Evolutionary conservation across 1,140 invertebrate genomes (phyloP).

Genomic region (Drosophila triauraria): DNA sequence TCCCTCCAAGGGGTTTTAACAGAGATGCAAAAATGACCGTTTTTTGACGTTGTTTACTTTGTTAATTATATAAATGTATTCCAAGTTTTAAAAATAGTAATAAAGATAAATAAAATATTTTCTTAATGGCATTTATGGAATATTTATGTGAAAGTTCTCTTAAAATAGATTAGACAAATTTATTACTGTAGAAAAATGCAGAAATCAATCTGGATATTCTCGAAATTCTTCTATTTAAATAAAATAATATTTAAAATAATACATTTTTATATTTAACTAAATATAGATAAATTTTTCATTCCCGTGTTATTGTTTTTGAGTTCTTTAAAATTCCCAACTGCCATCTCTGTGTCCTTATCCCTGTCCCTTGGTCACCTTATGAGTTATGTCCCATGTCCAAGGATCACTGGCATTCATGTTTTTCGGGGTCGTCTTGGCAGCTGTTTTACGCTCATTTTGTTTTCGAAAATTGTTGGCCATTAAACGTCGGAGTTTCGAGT

Average conservation of each 20-base stretch:
- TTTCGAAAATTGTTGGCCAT: slow-evolving; percentile 67
- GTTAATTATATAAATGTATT: neutral
- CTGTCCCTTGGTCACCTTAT: slow-evolving; percentile 51
- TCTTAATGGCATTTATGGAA: too few relatives aligned
- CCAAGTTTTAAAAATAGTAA: too few relatives aligned
- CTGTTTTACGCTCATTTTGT: slow-evolving; percentile 76
- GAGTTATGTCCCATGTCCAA: slow-evolving; percentile 52
- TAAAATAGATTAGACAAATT: too few relatives aligned
- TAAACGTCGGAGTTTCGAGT: slow-evolving; percentile 55
- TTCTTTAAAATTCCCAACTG: neutral
- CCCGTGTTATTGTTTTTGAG: too few relatives aligned
- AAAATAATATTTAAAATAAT: too few relatives aligned
- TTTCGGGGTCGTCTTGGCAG: slow-evolving; percentile 47
- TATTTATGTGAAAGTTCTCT: too few relatives aligned
- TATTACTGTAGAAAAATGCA: too few relatives aligned
- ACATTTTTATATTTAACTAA: too few relatives aligned
- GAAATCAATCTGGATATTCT: too few relatives aligned
- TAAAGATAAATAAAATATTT: neutral
- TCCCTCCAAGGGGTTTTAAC: neutral
- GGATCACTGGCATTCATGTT: slow-evolving; percentile 21
- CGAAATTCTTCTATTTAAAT: too few relatives aligned
- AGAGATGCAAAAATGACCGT: slow-evolving; percentile 9
- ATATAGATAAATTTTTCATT: too few relatives aligned
- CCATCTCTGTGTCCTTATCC: slow-evolving; percentile 13
- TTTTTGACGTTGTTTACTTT: neutral